Evolutionary conservation across 2,113 vertebrate species (phyloP), one percentile per base, ranked within the genome.

Genomic region (Piprites chloris): DNA sequence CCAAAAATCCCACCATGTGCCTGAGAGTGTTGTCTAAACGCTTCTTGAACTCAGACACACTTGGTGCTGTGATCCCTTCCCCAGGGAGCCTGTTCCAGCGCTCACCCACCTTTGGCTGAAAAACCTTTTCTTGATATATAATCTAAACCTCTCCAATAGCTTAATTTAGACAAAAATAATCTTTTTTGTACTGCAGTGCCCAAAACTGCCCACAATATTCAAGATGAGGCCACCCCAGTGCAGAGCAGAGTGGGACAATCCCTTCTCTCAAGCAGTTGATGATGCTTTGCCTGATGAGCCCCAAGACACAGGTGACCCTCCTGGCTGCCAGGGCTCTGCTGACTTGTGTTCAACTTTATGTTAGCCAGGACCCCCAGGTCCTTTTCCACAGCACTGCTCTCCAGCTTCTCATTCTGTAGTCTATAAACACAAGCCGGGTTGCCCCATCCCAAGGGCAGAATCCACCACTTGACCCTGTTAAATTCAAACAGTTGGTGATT

Each of bases 321-420:
- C 46, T 82, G 53, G 16, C 14, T 53, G 39, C 16, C 62, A 62
- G n/a, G 30, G n/a, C 39, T 35, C 46, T 53, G n/a, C 62, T 75
- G 39, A 0, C 9, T 47, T 11, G 2, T 6, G 6, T 24, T 30
- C 19, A 52, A 1, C 23, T 30, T 53, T 16, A 5, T 18, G 4
- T 12, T 0, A 0, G 26, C 3, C 46, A 62, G 30, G 11, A 32
- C 30, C 11, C 6, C 16, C 46, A 53, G 11, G 23, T 8, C 2
- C 0, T 24, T 61, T 67, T 46, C 39, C 9, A 12, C 0, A 0
- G 9, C 9, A 0, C 1, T 68, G 7, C 13, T 68, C 0, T 68
- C 6, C 69, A 61, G 24, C 30, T 1, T 26, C 24, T 61, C 47
- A 9, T 53, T 61, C 46, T 14, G 20, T 12, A 17, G 20, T 6